Base-by-base conservation (phyloP, 2,888 invertebrate genomes). In the Plagodis pulveraria region DNA sequence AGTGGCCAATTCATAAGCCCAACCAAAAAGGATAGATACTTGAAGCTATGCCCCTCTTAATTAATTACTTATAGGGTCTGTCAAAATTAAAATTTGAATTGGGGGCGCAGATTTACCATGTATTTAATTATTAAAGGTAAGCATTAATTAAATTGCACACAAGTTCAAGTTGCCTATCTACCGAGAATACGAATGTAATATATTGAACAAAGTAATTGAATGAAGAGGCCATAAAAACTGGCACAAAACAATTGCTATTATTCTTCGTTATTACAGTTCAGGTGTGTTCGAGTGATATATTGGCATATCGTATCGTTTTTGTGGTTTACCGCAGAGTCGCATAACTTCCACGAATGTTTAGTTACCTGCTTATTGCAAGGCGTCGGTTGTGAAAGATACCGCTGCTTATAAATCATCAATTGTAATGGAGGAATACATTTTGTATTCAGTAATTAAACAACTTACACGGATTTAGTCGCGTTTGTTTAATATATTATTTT, bases 221-320 rank as follows among this genome's bases (percentile, higher is more conserved):
- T 88, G 86, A 87, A 86, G 84, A 79, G 81, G 76, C 85, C 74
- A 88, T 89, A 89, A 89, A 86, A 89, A 87, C 79, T 78, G 83
- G 75, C 78, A 74, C 83, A 81, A 83, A 85, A 86, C 87, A 85
- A 84, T 86, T 78, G 87, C 87, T 86, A 86, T 89, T 85, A 86
- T 83, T 88, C 86, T 86, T 84, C 81, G 87, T 88, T 89, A 89
- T 89, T 87, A 83, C 86, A 77, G 87, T 87, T 84, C 89, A 90
- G 89, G 90, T 90, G 89, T 85, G 84, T 74, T 81, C 76, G 76
- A 67, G 81, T 89, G 89, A 88, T 88, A 86, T 87, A 89, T 86
- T 70, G 86, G 77, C 77, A 78, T 81, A 83, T 83, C 76, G 84
- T 77, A 82, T 74, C 81, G 85, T 83, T 87, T 86, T 86, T 84